These are phyloP conservation scores for Scaptomyza montana DNA, from an alignment of 1,140 invertebrate species.

Conservation along the genomic window DNA sequence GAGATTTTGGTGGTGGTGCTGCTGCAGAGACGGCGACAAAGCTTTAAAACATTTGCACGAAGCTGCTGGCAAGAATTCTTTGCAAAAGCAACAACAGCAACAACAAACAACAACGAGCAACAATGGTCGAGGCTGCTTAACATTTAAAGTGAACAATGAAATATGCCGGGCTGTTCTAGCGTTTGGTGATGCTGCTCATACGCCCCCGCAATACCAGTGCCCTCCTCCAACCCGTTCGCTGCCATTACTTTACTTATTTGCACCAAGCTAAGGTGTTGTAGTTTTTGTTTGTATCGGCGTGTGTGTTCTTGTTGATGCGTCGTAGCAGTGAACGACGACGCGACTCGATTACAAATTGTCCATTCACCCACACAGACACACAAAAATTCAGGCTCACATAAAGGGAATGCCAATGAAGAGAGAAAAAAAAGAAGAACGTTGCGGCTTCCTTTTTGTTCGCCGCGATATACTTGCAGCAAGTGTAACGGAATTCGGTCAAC, in stretches of 20 bases:
- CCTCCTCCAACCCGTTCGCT: neutral
- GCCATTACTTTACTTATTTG: constrained; percentile 63
- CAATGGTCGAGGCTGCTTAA: constrained; percentile 63
- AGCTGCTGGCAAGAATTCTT: constrained; percentile 45
- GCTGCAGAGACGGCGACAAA: constrained; percentile 48
- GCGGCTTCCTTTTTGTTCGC: constrained; percentile 41
- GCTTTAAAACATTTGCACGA: constrained; percentile 63
- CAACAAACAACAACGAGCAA: constrained; percentile 20
- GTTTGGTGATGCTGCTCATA: constrained; percentile 34
- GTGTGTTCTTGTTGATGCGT: constrained; percentile 36
- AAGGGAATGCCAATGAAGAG: constrained; percentile 15
- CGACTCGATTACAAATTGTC: constrained; percentile 73
- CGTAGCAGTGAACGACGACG: constrained; percentile 32
- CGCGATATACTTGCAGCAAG: constrained; percentile 71
- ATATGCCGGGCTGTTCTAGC: constrained; percentile 55
- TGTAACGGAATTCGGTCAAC: constrained; percentile 75
- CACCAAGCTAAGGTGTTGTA: constrained; percentile 64
- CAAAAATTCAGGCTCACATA: neutral
- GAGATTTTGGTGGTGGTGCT: no score
- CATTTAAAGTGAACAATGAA: constrained; percentile 81
- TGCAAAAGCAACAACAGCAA: constrained; percentile 18
- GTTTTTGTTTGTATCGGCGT: constrained; percentile 19
- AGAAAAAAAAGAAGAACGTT: constrained; percentile 10
- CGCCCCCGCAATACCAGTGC: constrained; percentile 12
- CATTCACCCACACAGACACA: constrained; percentile 13